Evolutionary conservation across 2,113 vertebrate species (phyloP).

Genomic region (Erythrolamprus reginae): DNA sequence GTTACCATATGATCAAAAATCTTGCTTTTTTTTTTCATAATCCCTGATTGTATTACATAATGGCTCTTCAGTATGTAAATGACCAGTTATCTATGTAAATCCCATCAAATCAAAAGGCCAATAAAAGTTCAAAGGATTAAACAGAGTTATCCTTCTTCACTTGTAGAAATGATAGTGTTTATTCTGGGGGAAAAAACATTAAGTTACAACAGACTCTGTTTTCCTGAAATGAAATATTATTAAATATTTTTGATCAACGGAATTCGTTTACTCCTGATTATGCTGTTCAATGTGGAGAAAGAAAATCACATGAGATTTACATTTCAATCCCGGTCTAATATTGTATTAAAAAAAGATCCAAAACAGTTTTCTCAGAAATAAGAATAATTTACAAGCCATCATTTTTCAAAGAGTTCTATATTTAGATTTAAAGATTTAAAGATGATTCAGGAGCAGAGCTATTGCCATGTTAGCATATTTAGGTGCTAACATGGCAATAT

Average conservation of each 20-base stretch:
- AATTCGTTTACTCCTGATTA: not conserved
- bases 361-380: not conserved
- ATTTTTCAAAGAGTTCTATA: not conserved
- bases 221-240: not conserved
- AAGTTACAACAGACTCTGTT: not conserved
- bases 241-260: slow-evolving; percentile 10
- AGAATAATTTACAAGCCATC: not conserved
- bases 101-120: not conserved
- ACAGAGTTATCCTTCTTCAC: not conserved
- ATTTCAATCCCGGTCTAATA: not conserved
- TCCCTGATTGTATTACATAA: slow-evolving; percentile 22
- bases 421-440: no score
- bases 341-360: not conserved
- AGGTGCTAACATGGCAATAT: not conserved
- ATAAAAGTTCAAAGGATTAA: slow-evolving; percentile 13
- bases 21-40: not conserved
- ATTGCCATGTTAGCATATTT: no score
- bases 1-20: slow-evolving; percentile 18
- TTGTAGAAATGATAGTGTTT: not conserved
- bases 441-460: no score
- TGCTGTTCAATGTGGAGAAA: not conserved
- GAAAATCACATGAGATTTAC: not conserved
- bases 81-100: slow-evolving; percentile 2
- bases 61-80: not conserved
- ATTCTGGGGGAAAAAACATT: not conserved